Evolutionary conservation across 1,140 invertebrate species (phyloP).

Genomic region (Eulimnadia texana): DNA sequence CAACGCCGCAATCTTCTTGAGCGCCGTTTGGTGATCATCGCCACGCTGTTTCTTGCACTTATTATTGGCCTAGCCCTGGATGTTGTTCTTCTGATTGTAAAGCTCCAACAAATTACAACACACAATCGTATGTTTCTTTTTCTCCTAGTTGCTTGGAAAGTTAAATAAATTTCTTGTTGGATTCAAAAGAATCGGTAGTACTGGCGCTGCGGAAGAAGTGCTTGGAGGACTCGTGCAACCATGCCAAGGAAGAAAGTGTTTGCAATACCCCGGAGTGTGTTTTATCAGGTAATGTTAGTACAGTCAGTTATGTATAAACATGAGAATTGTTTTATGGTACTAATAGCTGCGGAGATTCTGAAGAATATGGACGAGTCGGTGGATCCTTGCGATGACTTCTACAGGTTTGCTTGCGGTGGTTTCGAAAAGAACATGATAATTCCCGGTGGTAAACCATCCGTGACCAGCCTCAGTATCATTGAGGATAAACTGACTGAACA

Average conservation of each 20-base stretch:
- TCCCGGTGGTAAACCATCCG: conserved; percentile 59
- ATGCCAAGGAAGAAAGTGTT: not conserved
- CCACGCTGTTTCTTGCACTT: not conserved
- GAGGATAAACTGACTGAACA: conserved; percentile 64
- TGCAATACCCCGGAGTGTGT: not conserved
- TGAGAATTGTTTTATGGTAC: not conserved
- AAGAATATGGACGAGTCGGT: conserved; percentile 57
- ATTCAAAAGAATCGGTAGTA: not conserved
- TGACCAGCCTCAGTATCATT: conserved; percentile 65
- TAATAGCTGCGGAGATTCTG: conserved; percentile 30
- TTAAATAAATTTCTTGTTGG: no score
- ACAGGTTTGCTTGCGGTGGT: conserved; percentile 69
- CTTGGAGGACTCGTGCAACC: not conserved
- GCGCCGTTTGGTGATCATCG: not conserved
- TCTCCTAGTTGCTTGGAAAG: no score
- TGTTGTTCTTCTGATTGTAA: not conserved
- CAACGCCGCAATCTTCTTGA: not conserved
- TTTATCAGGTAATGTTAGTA: not conserved
- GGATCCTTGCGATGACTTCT: conserved; percentile 83
- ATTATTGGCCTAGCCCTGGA: not conserved
- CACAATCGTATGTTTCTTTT: not conserved
- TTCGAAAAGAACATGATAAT: conserved; percentile 48
- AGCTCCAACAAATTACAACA: not conserved
- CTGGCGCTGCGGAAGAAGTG: not conserved
- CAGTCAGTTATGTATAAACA: no score